Percentiles rank a stretch among this genome's conserved stretches.
Conservation (phyloP, 2,888 invertebrate genomes). For the Willowsia nigromaculata region DNA sequence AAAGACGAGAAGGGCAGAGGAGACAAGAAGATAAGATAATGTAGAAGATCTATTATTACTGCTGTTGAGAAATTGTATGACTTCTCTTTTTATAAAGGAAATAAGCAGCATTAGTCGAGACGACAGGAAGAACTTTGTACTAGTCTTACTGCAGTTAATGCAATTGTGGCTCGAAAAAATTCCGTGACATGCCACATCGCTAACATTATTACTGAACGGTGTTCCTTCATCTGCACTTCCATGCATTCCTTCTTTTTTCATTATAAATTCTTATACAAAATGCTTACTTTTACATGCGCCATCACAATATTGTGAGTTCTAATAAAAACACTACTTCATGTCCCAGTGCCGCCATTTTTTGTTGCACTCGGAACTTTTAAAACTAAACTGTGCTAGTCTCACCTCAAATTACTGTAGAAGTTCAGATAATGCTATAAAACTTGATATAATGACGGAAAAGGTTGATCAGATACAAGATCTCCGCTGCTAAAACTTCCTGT, state of each 20-base stretch:
- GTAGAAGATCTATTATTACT: conserved; percentile 44
- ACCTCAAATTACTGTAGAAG: not conserved
- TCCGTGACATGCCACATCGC: not conserved
- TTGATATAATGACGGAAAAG: not conserved
- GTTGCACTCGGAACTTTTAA: not conserved
- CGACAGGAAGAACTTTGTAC: not conserved
- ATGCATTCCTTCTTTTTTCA: not conserved
- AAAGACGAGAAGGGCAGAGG: not conserved
- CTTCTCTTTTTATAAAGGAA: not conserved
- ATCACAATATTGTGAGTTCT: not conserved
- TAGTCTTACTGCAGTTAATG: not conserved
- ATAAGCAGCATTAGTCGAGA: not conserved
- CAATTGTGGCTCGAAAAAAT: not conserved
- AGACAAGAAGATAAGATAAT: conserved; percentile 49
- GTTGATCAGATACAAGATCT: not conserved
- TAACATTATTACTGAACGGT: not conserved
- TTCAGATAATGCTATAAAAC: not conserved
- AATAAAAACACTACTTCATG: not conserved
- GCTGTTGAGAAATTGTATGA: conserved; percentile 5
- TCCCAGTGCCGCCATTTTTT: not conserved
- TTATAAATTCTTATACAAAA: not conserved
- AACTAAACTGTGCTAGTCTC: not conserved
- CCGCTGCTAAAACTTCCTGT: not conserved
- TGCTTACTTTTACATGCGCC: not conserved
- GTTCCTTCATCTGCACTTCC: not conserved